Conservation (phyloP, 1,140 invertebrate species). For the roundworm (Caenorhabditis elegans) region WBcel235 BX284606.5:12240001-12240500, state of each 20-base stretch:
- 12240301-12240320: constrained; percentile 47
- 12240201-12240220: constrained; percentile 88
- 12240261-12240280: constrained; percentile 94
- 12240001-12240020: constrained; percentile 40
- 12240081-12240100: not conserved
- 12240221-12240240: constrained; percentile 90
- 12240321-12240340: too few species aligned
- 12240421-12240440: too few species aligned
- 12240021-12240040: constrained; percentile 42
- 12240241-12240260: constrained; percentile 85
- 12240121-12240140: too few species aligned
- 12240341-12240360: too few species aligned
- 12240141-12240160: constrained; percentile 3
- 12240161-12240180: constrained; percentile 6
- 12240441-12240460: too few species aligned
- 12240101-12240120: constrained; percentile 2
- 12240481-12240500: constrained; percentile 50
- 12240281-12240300: constrained; percentile 84
- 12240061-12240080: too few species aligned
- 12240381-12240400: too few species aligned
- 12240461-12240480: too few species aligned
- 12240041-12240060: constrained; percentile 30
- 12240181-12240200: constrained; percentile 83
- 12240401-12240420: too few species aligned
- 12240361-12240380: too few species aligned